Evolutionary conservation across 2,888 invertebrate species (phyloP).

Genomic region (Chymomyza procnemis): DNA sequence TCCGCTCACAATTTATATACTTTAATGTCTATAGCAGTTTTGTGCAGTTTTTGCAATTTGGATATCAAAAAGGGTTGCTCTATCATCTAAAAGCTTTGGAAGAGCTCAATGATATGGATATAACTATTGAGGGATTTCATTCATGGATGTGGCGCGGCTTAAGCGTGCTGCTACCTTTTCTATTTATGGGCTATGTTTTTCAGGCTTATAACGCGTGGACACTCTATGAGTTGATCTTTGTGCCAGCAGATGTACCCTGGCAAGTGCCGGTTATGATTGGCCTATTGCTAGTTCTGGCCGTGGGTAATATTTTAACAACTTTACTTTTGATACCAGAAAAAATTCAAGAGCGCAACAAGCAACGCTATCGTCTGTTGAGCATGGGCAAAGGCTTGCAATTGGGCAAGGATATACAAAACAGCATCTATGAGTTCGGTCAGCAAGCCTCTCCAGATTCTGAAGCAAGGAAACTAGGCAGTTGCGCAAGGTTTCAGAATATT

Average conservation of each 20-base stretch:
- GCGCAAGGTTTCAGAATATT: no score
- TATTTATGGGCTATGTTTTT: slow-evolving; percentile 95
- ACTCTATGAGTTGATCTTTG: slow-evolving; percentile 87
- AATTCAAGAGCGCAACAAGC: slow-evolving; percentile 81
- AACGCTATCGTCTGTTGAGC: slow-evolving; percentile 81
- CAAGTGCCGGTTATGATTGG: slow-evolving; percentile 92
- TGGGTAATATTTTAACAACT: slow-evolving; percentile 95
- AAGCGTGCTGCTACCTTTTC: slow-evolving; percentile 96
- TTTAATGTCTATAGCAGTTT: slow-evolving; percentile 96
- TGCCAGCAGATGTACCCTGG: slow-evolving; percentile 91
- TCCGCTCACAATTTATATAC: slow-evolving; percentile 94
- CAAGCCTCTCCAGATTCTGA: slow-evolving; percentile 13
- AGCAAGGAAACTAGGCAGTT: slow-evolving; percentile 49
- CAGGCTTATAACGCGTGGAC: slow-evolving; percentile 97
- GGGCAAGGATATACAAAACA: slow-evolving; percentile 76
- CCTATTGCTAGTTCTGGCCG: slow-evolving; percentile 91
- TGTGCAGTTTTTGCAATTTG: slow-evolving; percentile 96
- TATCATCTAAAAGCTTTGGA: slow-evolving; percentile 95
- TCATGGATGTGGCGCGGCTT: slow-evolving; percentile 99
- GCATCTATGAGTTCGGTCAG: slow-evolving; percentile 68
- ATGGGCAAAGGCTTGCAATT: slow-evolving; percentile 79
- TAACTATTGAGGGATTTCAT: slow-evolving; percentile 99
- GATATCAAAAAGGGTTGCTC: slow-evolving; percentile 94
- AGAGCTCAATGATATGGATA: slow-evolving; percentile 99
- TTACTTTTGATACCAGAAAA: slow-evolving; percentile 94